Evolutionary conservation across 2,113 vertebrate genomes (phyloP).

Genomic region (Malurus elegans): DNA sequence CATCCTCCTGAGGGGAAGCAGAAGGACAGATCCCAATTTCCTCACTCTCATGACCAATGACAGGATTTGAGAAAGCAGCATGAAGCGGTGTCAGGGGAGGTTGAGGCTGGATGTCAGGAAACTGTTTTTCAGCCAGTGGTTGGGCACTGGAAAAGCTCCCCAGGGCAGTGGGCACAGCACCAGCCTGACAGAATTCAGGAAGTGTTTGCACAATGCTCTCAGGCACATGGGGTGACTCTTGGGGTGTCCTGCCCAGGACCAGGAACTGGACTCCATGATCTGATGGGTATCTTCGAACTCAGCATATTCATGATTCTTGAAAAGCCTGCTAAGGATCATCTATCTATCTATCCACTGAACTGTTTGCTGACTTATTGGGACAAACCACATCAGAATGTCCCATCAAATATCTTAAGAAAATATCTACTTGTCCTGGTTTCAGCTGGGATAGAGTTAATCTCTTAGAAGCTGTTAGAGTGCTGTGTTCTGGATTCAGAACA

Average conservation of each 20-base stretch:
- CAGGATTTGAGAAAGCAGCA: background rate
- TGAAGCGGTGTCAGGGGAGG: background rate
- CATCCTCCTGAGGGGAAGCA: background rate
- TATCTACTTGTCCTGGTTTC: background rate
- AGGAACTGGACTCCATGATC: background rate
- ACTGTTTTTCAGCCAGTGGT: background rate
- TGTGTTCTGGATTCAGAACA: background rate
- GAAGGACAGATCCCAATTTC: background rate
- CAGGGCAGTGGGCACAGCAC: background rate
- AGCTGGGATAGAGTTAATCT: background rate
- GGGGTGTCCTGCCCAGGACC: background rate
- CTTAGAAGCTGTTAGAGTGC: background rate
- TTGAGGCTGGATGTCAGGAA: background rate
- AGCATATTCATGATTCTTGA: background rate
- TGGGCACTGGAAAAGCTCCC: background rate
- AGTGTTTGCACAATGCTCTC: background rate
- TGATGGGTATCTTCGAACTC: background rate
- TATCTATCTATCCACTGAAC: background rate
- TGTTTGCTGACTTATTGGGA: background rate
- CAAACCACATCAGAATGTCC: background rate
- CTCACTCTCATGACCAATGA: background rate
- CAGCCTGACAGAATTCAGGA: background rate
- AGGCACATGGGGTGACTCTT: background rate
- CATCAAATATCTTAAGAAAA: background rate
- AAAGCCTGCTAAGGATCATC: background rate